Base-by-base conservation (phyloP, 2,888 invertebrate genomes). In the Phengaris arion region DNA sequence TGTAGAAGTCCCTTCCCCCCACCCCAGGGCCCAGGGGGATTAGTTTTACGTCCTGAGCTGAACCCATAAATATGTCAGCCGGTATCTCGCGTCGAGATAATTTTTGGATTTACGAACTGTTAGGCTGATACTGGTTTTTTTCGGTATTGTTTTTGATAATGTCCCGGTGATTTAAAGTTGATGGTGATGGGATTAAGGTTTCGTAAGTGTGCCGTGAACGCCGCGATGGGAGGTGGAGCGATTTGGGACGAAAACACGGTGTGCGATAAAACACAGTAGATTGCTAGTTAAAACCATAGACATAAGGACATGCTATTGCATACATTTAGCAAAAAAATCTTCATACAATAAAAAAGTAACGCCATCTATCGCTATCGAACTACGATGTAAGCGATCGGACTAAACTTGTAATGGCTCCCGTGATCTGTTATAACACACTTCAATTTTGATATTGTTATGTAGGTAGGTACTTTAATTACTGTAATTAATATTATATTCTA, bases 41-140 rank as follows among this genome's bases (percentile, higher is more conserved):
- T 93, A 92, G 92, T 91, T 91, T 90, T 91, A 92, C 89, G 88
- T 88, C 89, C 90, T 91, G 90, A 91, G 89, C 89, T 89, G 85
- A 82, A 85, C 87, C 89, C 91, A 91, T 93, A 93, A 93, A 93
- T 92, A 93, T 93, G 92, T 92, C 93, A 91, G 81, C 81, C 88
- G 88, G 87, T 90, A 91, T 92, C 92, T 92, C 85, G 88, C 83
- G 88, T 87, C 85, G 86, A 92, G 92, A 92, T 92, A 91, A 92
- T 92, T 92, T 92, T 92, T 90, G 89, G 88, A 90, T 89, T 90
- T 89, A 89, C 89, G 87, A 85, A 86, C 85, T 85, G 81, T 81
- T 80, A 82, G 79, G 77, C 79, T 79, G 79, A 80, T 81, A 80
- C 79, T 76, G 79, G 79, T 80, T 81, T 83, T 81, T 81, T 82